Evolutionary conservation across 2,113 vertebrate species (phyloP), one percentile per base, ranked within the genome.

Genomic region (Poeciliopsis retropinna): DNA sequence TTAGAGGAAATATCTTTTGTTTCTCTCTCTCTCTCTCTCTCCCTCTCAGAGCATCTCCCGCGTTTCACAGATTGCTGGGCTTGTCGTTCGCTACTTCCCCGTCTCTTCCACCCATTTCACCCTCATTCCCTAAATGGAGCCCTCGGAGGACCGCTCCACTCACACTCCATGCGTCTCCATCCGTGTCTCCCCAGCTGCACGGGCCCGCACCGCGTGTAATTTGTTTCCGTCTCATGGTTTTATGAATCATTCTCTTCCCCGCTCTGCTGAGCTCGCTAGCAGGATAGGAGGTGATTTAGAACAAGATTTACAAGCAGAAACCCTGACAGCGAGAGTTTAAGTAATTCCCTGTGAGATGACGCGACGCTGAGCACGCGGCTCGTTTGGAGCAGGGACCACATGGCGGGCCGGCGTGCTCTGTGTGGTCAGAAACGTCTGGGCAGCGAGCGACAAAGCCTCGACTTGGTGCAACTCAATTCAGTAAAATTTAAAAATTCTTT

Each of bases 51-150:
- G 30, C 25, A n/a, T 65, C 64, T 47, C 44, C 14, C 0, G 2
- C 11, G 6, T n/a, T 32, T 34, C 63, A 64, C 30, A 64, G 63
- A 25, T 64, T 64, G 63, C n/a, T 64, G 22, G 22, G 31, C 31
- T 34, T 32, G 39, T 37, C 27, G 2, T 17, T 37, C 9, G n/a
- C 68, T 78, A 62, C 31, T 79, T 70, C 47, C 57, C 17, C 25
- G 32, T 64, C 72, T 68, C 82, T 83, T 88, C 77, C 82, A 70
- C 70, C 78, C 79, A 85, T 78, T 89, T 88, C 85, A 74, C 75
- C 73, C 67, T 68, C 79, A 65, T 71, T 66, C 70, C 54, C 71
- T 82, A 76, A 80, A 29, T 9, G 41, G 69, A 80, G 78, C 86
- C 71, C 76, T 62, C 7, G 25, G 29, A 83, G 19, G 51, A 14